Conservation (phyloP, 2,888 invertebrate genomes). For the Ctena decussata region DNA sequence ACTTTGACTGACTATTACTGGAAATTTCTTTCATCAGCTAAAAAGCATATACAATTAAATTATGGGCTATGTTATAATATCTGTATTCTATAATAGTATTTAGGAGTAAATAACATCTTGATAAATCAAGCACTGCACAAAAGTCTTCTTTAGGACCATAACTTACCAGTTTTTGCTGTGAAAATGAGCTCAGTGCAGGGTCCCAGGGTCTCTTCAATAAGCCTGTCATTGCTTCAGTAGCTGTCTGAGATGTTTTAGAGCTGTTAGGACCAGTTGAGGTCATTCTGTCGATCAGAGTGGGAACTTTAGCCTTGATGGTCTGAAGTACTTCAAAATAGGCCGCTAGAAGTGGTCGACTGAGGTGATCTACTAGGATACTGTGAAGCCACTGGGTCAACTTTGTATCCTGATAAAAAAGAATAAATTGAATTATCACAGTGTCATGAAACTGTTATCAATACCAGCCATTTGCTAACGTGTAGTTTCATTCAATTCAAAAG, state of each 20-base stretch:
- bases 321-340: conserved; percentile 93
- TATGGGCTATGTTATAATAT: no score
- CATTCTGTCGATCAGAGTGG: conserved; percentile 92
- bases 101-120: no score
- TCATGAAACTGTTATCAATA: no score
- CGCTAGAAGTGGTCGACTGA: conserved; percentile 90
- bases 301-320: conserved; percentile 89
- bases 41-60: no score
- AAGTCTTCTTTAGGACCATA: no score
- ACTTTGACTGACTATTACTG: no score
- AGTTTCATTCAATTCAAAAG: no score
- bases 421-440: no score
- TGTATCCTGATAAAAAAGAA: conserved; percentile 88
- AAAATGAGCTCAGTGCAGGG: conserved; percentile 89
- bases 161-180: conserved; percentile 90
- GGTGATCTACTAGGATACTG: conserved; percentile 90
- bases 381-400: conserved; percentile 93
- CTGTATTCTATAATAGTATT: no score
- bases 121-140: no score
- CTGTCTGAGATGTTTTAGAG: conserved; percentile 81
- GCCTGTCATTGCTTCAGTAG: conserved; percentile 90
- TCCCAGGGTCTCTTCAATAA: conserved; percentile 92
- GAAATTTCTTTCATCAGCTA: no score
- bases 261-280: conserved; percentile 86
- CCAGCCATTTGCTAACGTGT: no score